phyloP scores from a whole-genome alignment of 2,113 vertebrate genomes.

The Archilochus colubris region DNA sequence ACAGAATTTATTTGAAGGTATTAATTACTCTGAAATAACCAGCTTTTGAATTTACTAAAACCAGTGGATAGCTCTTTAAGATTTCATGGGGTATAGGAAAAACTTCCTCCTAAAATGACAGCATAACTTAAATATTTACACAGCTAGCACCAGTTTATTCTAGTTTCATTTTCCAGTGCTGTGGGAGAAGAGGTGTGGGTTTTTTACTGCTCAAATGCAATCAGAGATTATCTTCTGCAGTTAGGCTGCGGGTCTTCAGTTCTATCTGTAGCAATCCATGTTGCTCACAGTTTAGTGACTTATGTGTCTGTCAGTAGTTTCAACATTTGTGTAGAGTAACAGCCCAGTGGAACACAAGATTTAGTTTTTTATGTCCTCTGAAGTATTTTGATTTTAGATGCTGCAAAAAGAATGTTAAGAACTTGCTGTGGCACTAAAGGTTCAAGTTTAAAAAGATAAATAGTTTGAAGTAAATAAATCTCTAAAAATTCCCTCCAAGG shows the following conservation, averaged over 20 bases:
- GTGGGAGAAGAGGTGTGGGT: rapidly evolving
- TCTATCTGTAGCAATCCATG: background rate
- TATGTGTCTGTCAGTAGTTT: background rate
- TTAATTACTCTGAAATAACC: background rate
- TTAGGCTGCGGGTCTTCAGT: background rate
- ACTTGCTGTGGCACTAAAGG: background rate
- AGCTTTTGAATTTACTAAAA: background rate
- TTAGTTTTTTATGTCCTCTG: background rate
- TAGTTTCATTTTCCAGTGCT: background rate
- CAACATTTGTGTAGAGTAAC: background rate
- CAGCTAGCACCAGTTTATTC: background rate
- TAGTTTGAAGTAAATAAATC: background rate
- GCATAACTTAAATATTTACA: background rate
- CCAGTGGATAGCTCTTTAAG: background rate
- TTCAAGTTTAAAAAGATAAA: background rate
- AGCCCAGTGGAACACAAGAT: background rate
- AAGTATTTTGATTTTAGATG: background rate
- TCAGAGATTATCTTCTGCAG: background rate
- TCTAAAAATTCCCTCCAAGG: background rate
- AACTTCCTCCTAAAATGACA: background rate
- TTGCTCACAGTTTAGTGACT: background rate
- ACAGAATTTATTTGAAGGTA: background rate
- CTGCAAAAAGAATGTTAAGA: background rate
- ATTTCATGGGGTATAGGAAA: background rate
- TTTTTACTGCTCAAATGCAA: background rate